Base-by-base conservation (phyloP, 2,888 invertebrate genomes). In the Pyrrhia umbra region DNA sequence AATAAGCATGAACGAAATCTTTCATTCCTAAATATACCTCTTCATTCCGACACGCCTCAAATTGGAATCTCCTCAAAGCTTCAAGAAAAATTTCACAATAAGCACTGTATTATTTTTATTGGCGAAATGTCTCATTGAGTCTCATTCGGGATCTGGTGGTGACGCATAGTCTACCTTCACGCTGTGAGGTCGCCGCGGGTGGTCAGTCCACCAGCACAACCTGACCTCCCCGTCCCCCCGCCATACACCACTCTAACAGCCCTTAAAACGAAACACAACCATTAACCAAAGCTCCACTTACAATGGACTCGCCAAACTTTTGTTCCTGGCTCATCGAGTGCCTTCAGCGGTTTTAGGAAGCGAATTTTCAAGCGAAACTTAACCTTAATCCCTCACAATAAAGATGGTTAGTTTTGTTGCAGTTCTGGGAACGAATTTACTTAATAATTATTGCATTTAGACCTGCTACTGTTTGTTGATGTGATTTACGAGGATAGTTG, bases 171-270 rank as follows among this genome's bases (percentile, higher is more conserved):
- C 88, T 82, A 58, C 66, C 54, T 49, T 71, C 80, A 78, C n/a
- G 79, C 79, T 77, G 79, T 73, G 89, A 80, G 86, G 85, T 84
- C 92, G 75, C 91, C 64, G 81, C 92, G 92, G 92, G 92, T 90
- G 92, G 92, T 80, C 91, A 79, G 50, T 51, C 40, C 58, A 79
- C 92, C 88, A 87, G 4, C 56, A 18, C 62, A 79, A 66, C 64
- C 18, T 55, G 87, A 85, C 56, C 87, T 71, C 8, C 81, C 75
- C 9, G 46, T 47, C 68, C 73, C 73, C 75, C 20, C 62, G 52
- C n/a, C 16, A 18, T 20, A 50, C 46, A 67, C 62, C 64, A 64
- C 56, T 59, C 47, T 13, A 39, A 8, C 64, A 47, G 21, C 51
- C 51, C 9, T 50, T 51, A 43, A 57, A 67, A 52, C 50, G 73